Base-by-base conservation (phyloP, 2,113 vertebrate genomes). In the Datnioides undecimradiatus region DNA sequence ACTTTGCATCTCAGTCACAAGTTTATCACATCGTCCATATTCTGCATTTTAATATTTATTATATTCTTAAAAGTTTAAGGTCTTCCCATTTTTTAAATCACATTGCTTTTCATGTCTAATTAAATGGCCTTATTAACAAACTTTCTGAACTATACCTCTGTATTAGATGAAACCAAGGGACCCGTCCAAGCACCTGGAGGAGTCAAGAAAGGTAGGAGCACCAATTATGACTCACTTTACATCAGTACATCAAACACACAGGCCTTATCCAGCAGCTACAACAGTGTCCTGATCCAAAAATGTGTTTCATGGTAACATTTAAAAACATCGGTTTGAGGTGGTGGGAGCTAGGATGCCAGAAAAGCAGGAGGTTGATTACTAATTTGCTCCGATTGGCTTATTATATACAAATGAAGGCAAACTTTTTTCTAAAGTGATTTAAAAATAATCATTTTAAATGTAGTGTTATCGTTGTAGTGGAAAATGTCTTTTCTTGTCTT, bases 141-240 rank as follows among this genome's bases (percentile, higher is more conserved):
- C 34, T 57, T 55, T 92, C 55, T 90, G 65, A 76, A 58, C 51
- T 84, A 45, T 86, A 51, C 88, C 49, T 92, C 84, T 87, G 86
- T 92, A 33, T 73, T 95, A 93, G 96, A 95, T 87, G 91, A 90
- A 87, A 88, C 91, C 86, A 95, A 94, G 55, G 94, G 90, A 76
- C 97, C 97, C 0, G 95, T 98, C 63, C 91, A 95, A 54, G 69
- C 93, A 60, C 98, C 98, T 9, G 97, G 96, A 80, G 94, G 96
- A 79, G 97, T 95, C 77, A 97, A 92, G 84, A 95, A 98, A 98
- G 94, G 94, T 92, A 94, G 62, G 87, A 25, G n/a, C 25, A n/a
- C 21, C 0, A 0, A 69, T 60, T 23, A 29, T 33, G 45, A 11
- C n/a, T 41, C 52, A 33, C n/a, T 25, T 43, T 13, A 40, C 27